These are phyloP conservation scores for Mya arenaria DNA, from an alignment of 1,140 invertebrate species.

Conservation along the genomic window DNA sequence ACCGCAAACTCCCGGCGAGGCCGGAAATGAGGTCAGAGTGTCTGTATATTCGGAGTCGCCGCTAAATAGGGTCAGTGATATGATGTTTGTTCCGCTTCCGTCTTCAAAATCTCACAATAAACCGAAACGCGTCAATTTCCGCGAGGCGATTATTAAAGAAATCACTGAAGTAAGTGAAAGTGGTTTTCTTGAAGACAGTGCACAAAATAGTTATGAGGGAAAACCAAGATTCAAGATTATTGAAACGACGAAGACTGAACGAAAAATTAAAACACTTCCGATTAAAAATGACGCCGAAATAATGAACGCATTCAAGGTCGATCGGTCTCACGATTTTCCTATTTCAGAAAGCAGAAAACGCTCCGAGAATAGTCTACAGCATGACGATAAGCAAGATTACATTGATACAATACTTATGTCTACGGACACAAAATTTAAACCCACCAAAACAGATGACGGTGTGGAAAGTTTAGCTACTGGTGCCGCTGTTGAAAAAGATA, in stretches of 20 bases:
- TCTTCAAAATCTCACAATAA: not conserved
- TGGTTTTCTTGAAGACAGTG: not conserved
- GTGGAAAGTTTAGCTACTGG: too few species aligned
- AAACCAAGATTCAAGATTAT: not conserved
- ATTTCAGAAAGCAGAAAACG: not conserved
- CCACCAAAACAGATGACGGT: too few species aligned
- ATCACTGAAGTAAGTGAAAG: conserved; percentile 11
- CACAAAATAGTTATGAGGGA: not conserved
- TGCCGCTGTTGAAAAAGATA: too few species aligned
- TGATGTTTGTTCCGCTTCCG: conserved; percentile 38
- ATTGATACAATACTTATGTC: conserved; percentile 34
- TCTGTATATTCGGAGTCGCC: conserved; percentile 20
- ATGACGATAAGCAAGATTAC: conserved; percentile 21
- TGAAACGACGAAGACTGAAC: not conserved
- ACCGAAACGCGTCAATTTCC: conserved; percentile 37
- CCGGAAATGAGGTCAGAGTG: conserved; percentile 12
- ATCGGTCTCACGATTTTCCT: not conserved
- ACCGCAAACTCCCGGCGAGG: not conserved
- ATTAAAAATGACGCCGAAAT: not conserved
- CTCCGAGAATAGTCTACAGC: not conserved
- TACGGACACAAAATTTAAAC: not conserved
- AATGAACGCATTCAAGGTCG: not conserved
- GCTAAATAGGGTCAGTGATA: conserved; percentile 15
- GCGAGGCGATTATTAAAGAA: conserved; percentile 38
- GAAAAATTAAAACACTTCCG: not conserved